A percentile compares a stretch with the other conserved stretches of the same genome.
These are phyloP conservation scores for Drosophila quadrilineata DNA, from an alignment of 1,140 invertebrate species.

Conservation along the genomic window DNA sequence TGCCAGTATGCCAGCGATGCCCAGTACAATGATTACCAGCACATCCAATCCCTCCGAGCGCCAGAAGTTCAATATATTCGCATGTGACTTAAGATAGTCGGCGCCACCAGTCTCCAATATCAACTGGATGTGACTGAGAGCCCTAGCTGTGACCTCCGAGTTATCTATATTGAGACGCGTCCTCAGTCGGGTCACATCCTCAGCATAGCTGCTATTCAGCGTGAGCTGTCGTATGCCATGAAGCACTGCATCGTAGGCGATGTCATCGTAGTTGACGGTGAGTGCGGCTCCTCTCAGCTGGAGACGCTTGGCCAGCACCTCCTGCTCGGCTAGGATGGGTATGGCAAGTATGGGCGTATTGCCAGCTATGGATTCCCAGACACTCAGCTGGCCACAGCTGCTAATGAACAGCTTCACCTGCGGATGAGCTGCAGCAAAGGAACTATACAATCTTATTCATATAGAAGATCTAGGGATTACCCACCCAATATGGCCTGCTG, in stretches of 20 bases:
- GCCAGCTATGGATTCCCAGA: constrained; percentile 83
- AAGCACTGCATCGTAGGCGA: constrained; percentile 61
- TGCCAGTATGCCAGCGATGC: constrained; percentile 56
- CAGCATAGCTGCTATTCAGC: constrained; percentile 54
- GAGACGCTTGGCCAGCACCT: constrained; percentile 81
- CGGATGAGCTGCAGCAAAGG: constrained; percentile 81
- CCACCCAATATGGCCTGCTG: constrained; percentile 85
- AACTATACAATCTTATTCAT: not conserved
- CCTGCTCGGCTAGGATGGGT: constrained; percentile 85
- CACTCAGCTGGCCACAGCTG: constrained; percentile 85
- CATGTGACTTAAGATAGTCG: constrained; percentile 79
- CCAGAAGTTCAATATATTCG: constrained; percentile 80
- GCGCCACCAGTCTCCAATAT: constrained; percentile 82
- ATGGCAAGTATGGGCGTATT: constrained; percentile 84
- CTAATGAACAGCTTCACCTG: constrained; percentile 85
- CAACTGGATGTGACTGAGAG: constrained; percentile 83
- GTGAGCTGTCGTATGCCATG: constrained; percentile 63
- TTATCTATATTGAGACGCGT: constrained; percentile 58
- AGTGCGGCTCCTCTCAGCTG: constrained; percentile 63
- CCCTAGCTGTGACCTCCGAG: constrained; percentile 65
- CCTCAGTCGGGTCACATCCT: constrained; percentile 74
- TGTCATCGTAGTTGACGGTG: constrained; percentile 48
- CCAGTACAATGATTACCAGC: constrained; percentile 60
- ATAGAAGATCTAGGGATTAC: not conserved
- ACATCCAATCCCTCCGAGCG: constrained; percentile 81